Percentiles rank a stretch among this genome's conserved stretches.
Conservation (phyloP, 1,140 invertebrate species). For the Apolygus lucorum region DNA sequence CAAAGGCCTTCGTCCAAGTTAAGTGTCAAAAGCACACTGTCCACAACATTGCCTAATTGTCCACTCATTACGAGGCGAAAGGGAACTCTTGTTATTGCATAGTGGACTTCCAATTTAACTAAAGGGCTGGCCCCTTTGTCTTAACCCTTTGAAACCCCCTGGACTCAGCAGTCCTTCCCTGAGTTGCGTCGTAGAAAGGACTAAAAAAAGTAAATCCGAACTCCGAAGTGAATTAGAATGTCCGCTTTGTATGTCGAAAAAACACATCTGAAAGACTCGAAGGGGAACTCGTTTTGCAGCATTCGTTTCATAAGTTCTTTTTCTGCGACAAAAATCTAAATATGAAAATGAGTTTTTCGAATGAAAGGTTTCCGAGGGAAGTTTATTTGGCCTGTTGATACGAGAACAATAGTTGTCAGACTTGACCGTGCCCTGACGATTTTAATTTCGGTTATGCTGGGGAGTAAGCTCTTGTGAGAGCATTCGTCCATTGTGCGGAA, state of each 20-base stretch:
- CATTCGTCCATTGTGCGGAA: not conserved
- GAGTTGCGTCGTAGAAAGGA: not conserved
- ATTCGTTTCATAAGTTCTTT: not conserved
- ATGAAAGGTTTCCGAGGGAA: not conserved
- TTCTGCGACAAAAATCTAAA: conserved; percentile 11
- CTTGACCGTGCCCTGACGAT: not conserved
- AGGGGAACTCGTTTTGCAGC: not conserved
- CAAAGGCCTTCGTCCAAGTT: conserved; percentile 5
- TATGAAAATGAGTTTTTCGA: conserved; percentile 1
- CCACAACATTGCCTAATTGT: conserved; percentile 16
- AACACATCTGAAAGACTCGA: not conserved
- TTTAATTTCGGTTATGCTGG: not conserved
- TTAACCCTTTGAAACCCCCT: conserved; percentile 4
- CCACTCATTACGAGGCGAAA: not conserved
- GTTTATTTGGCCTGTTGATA: not conserved
- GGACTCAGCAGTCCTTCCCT: not conserved
- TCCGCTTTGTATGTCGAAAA: not conserved
- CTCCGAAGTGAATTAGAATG: not conserved
- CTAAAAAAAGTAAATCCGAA: conserved; percentile 2
- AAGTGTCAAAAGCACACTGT: conserved; percentile 16
- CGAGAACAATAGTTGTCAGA: not conserved
- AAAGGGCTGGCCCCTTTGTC: conserved; percentile 8
- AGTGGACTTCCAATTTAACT: conserved; percentile 16
- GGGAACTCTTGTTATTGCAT: conserved; percentile 3
- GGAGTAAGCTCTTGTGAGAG: not conserved